These are phyloP conservation scores for Craterocephalus amniculus DNA, from an alignment of 2,797 vertebrate genomes.

Conservation along the genomic window DNA sequence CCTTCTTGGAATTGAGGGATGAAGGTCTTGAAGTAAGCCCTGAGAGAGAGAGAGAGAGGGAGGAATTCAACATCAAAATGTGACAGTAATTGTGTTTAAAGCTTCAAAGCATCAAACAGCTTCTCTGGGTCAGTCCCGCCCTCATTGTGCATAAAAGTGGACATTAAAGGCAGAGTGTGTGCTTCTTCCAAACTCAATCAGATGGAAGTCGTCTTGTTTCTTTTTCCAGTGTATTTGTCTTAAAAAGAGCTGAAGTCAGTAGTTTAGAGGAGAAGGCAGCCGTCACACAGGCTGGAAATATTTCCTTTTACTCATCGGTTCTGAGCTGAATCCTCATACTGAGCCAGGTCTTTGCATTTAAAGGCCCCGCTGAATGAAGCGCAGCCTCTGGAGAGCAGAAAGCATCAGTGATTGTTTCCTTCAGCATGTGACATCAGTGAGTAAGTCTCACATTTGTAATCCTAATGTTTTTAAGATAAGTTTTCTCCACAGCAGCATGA, in stretches of 20 bases:
- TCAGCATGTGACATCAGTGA: no score
- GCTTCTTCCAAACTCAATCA: background rate
- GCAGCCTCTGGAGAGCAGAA: no score
- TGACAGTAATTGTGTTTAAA: constrained; percentile 50
- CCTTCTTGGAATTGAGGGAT: constrained; percentile 99
- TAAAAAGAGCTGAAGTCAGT: no score
- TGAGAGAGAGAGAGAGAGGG: constrained; percentile 55
- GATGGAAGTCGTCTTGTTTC: no score
- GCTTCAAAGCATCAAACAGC: constrained; percentile 47
- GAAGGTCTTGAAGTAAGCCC: constrained; percentile 96
- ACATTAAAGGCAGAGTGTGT: constrained; percentile 46
- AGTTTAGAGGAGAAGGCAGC: no score
- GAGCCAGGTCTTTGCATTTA: background rate
- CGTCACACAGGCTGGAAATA: no score
- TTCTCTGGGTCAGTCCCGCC: constrained; percentile 36
- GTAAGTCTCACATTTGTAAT: no score
- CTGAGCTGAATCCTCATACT: background rate
- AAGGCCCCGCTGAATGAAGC: background rate
- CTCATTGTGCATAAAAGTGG: constrained; percentile 24
- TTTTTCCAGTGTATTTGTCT: no score
- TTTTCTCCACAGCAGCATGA: no score
- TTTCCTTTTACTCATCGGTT: no score
- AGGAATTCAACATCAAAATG: constrained; percentile 48
- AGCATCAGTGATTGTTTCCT: no score
- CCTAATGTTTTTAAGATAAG: no score